Conservation (phyloP, 2,113 vertebrate genomes). For the Progne subis region DNA sequence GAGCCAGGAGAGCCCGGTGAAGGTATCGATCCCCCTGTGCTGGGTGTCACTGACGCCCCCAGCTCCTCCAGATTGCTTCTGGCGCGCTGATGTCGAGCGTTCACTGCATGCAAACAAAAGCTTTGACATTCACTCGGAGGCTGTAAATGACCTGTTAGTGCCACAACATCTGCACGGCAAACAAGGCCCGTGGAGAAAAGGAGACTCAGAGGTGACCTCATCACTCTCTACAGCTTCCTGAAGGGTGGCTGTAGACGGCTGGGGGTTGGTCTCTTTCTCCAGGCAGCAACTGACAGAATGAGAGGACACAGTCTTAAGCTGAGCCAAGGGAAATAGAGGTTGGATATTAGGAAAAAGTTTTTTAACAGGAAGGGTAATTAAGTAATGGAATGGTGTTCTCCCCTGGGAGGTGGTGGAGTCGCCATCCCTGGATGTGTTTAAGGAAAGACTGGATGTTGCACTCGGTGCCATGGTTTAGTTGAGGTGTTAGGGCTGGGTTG, state of each 20-base stretch:
- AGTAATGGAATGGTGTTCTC: not conserved
- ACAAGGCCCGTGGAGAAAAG: not conserved
- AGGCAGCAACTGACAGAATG: not conserved
- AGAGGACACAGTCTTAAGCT: not conserved
- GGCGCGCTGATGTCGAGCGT: conserved; percentile 13
- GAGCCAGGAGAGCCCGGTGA: not conserved
- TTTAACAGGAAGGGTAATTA: not conserved
- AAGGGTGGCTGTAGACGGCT: not conserved
- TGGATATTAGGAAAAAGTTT: not conserved
- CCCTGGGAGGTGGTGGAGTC: not conserved
- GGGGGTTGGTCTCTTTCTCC: not conserved
- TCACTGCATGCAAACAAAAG: conserved; percentile 47
- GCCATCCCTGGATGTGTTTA: not conserved
- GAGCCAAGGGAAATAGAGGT: not conserved
- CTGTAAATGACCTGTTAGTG: conserved; percentile 4
- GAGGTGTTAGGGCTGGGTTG: not conserved
- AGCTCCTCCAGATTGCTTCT: conserved; percentile 2
- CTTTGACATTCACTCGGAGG: conserved; percentile 16
- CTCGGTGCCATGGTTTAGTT: not conserved
- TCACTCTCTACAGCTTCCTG: not conserved
- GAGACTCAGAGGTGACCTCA: not conserved
- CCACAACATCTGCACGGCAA: not conserved
- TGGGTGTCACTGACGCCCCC: not conserved
- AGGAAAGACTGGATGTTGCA: not conserved
- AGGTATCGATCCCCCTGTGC: not conserved